A percentile compares a stretch with the other conserved stretches of the same genome.
Evolutionary conservation across 2,888 invertebrate species (phyloP).

Genomic region (Serripes groenlandicus): DNA sequence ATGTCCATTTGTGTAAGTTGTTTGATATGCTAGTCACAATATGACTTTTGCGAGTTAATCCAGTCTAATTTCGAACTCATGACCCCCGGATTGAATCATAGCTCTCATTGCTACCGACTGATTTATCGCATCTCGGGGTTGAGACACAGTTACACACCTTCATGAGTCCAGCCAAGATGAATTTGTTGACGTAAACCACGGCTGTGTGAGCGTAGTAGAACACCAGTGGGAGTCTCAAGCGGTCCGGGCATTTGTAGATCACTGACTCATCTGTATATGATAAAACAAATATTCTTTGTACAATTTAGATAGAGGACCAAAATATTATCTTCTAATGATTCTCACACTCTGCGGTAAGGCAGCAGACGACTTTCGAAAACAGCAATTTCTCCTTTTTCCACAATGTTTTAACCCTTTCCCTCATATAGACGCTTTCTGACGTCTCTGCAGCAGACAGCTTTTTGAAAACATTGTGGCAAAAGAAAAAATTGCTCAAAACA

Average conservation of each 20-base stretch:
- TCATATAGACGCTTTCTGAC: not conserved
- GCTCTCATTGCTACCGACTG: too few species aligned
- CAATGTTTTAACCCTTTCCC: not conserved
- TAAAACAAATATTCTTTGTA: too few species aligned
- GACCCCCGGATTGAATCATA: too few species aligned
- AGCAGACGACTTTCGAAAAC: not conserved
- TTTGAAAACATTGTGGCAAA: not conserved
- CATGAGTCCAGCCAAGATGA: constrained; percentile 82
- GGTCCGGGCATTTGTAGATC: constrained; percentile 84
- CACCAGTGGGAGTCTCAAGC: constrained; percentile 84
- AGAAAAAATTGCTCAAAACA: not conserved
- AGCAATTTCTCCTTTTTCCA: not conserved
- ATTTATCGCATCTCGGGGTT: too few species aligned
- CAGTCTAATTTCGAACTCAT: too few species aligned
- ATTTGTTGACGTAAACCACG: constrained; percentile 85
- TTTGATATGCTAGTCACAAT: too few species aligned
- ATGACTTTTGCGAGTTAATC: too few species aligned
- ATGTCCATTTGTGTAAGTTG: too few species aligned
- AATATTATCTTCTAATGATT: not conserved
- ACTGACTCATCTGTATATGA: constrained; percentile 79
- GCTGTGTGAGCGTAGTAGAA: constrained; percentile 86
- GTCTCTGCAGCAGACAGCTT: not conserved
- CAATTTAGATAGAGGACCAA: too few species aligned
- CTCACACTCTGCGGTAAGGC: not conserved
- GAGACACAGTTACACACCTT: constrained; percentile 78